These are phyloP conservation scores for Amitus sp. DNA, from an alignment of 2,888 invertebrate species.

Conservation along the genomic window DNA sequence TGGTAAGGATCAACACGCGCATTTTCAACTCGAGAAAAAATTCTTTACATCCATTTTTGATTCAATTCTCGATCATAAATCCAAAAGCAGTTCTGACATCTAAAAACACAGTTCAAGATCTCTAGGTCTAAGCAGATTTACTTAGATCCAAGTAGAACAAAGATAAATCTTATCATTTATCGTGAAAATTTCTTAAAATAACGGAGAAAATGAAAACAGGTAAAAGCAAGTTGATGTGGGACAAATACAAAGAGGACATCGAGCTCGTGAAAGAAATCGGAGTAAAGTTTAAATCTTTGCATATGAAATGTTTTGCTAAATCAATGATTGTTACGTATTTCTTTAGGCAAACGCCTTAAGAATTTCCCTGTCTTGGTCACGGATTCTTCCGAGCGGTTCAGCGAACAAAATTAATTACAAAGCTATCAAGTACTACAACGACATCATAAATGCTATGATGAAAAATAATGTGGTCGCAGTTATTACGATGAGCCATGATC, in stretches of 20 bases:
- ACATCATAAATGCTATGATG: conserved; percentile 70
- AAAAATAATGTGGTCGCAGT: conserved; percentile 71
- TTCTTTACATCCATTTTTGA: too few relatives aligned
- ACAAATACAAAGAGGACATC: conserved; percentile 70
- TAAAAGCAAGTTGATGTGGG: conserved; percentile 69
- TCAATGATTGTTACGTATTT: too few relatives aligned
- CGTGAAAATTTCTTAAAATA: too few relatives aligned
- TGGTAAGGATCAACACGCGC: too few relatives aligned
- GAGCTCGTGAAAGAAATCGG: conserved; percentile 31
- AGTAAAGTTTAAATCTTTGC: conserved; percentile 36
- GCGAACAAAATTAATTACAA: conserved; percentile 68
- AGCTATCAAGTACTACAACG: conserved; percentile 74
- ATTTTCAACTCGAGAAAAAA: background rate
- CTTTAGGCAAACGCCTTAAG: conserved; percentile 64
- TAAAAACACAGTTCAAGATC: too few relatives aligned
- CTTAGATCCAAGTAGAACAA: too few relatives aligned
- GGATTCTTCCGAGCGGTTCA: conserved; percentile 73
- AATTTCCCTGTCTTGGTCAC: conserved; percentile 75
- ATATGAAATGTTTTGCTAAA: too few relatives aligned
- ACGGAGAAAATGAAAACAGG: too few relatives aligned
- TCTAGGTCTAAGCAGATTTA: too few relatives aligned
- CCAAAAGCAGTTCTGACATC: too few relatives aligned
- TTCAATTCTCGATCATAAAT: too few relatives aligned
- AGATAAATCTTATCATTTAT: too few relatives aligned
- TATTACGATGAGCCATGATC: conserved; percentile 75